A percentile compares a stretch with the other conserved stretches of the same genome.
These are phyloP conservation scores for Drosophila anomelani DNA, from an alignment of 2,888 invertebrate species.

Conservation along the genomic window DNA sequence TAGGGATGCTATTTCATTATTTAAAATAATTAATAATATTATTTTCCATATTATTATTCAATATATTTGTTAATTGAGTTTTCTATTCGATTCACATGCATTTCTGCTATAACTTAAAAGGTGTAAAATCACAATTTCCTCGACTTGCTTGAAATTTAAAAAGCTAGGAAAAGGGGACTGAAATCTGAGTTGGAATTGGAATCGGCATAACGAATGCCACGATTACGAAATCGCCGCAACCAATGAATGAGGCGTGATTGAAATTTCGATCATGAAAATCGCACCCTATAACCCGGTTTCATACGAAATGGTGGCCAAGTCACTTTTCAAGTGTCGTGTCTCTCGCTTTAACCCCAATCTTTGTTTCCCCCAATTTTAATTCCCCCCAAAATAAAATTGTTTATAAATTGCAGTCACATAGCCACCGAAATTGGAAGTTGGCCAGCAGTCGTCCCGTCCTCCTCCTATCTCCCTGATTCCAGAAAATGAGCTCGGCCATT, in stretches of 20 bases:
- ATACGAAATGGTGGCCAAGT: constrained; percentile 44
- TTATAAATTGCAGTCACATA: constrained; percentile 58
- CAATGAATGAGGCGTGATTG: constrained; percentile 50
- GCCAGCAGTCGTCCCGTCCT: background rate
- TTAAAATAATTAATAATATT: background rate
- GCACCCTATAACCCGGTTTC: constrained; percentile 60
- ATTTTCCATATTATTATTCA: background rate
- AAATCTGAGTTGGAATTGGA: background rate
- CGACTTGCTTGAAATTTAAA: constrained; percentile 1
- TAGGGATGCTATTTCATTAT: background rate
- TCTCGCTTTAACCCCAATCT: background rate
- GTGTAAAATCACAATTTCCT: constrained; percentile 29
- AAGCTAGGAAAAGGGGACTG: background rate
- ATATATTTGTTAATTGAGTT: background rate
- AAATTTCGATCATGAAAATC: constrained; percentile 62
- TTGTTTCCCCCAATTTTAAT: background rate
- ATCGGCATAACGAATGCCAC: constrained; percentile 40
- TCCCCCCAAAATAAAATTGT: background rate
- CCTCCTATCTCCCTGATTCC: background rate
- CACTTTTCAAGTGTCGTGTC: constrained; percentile 46
- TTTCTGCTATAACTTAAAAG: background rate
- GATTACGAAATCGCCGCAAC: constrained; percentile 62
- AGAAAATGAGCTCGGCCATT: constrained; percentile 87
- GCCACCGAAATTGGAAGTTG: constrained; percentile 13
- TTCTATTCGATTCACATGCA: background rate